phyloP scores from a whole-genome alignment of 2,888 invertebrate species.

The Drosophila hamatofila region DNA sequence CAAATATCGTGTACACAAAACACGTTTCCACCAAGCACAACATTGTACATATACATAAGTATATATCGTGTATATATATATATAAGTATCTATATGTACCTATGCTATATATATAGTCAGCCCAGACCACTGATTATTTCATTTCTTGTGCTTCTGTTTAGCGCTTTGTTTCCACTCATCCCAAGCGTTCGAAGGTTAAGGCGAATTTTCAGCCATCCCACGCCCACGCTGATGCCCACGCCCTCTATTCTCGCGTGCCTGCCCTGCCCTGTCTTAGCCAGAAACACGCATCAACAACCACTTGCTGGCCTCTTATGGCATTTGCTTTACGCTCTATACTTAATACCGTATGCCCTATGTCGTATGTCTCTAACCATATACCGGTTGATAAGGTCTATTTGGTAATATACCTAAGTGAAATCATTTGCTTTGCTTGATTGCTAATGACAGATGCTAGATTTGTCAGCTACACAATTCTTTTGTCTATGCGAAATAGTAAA shows the following conservation, averaged over 20 bases:
- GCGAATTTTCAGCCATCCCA: slow-evolving; percentile 18
- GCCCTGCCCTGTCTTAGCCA: neutral
- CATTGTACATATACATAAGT: neutral
- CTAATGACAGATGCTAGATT: neutral
- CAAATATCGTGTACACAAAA: slow-evolving; percentile 45
- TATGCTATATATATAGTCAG: slow-evolving; percentile 12
- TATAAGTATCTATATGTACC: slow-evolving; percentile 4
- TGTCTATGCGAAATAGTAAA: neutral
- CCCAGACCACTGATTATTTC: slow-evolving; percentile 37
- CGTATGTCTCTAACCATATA: neutral
- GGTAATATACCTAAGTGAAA: neutral
- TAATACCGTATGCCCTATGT: neutral
- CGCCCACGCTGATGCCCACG: neutral
- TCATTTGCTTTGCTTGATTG: neutral
- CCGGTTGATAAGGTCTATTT: neutral
- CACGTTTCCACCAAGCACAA: slow-evolving; percentile 55
- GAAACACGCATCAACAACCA: slow-evolving; percentile 32
- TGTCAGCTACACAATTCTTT: slow-evolving; percentile 1
- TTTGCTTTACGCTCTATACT: slow-evolving; percentile 16
- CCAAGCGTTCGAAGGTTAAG: slow-evolving; percentile 67
- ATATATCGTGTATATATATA: slow-evolving; percentile 1
- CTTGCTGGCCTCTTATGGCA: slow-evolving; percentile 13
- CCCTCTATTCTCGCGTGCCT: slow-evolving; percentile 13
- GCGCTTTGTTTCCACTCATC: slow-evolving; percentile 24
- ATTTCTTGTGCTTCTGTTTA: slow-evolving; percentile 27